These are phyloP conservation scores for Halichoeres trimaculatus DNA, from an alignment of 2,113 vertebrate species.

Conservation along the genomic window DNA sequence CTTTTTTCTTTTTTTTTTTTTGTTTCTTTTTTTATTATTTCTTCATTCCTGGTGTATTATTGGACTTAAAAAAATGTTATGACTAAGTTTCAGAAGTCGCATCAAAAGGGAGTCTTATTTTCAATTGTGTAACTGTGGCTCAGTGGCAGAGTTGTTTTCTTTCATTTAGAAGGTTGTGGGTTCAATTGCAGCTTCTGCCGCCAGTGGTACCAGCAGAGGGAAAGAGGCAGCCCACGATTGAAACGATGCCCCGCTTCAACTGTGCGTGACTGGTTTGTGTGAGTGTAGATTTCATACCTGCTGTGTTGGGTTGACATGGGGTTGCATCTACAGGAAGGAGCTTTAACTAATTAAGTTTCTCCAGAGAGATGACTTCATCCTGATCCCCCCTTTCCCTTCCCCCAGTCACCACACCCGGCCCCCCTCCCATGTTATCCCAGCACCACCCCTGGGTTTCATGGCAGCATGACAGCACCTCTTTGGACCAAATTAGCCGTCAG, in stretches of 20 bases:
- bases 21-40: too few relatives aligned
- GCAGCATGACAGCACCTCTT: slow-evolving; percentile 61
- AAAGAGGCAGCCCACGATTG: background rate
- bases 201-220: background rate
- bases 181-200: too few relatives aligned
- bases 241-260: background rate
- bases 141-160: too few relatives aligned
- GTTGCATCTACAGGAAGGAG: slow-evolving; percentile 28
- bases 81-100: too few relatives aligned
- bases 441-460: slow-evolving; percentile 36
- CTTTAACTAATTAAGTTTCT: slow-evolving; percentile 65
- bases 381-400: slow-evolving; percentile 35
- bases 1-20: too few relatives aligned
- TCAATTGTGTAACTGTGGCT: too few relatives aligned
- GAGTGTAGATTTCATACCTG: slow-evolving; percentile 16
- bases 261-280: too few relatives aligned
- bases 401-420: slow-evolving; percentile 27
- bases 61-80: too few relatives aligned
- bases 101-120: too few relatives aligned
- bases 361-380: slow-evolving; percentile 78
- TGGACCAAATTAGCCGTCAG: slow-evolving; percentile 66
- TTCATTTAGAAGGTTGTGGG: too few relatives aligned
- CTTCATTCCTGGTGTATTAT: too few relatives aligned
- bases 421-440: slow-evolving; percentile 26
- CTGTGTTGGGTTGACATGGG: slow-evolving; percentile 38